Evolutionary conservation across 2,888 invertebrate genomes (phyloP), one percentile per base, ranked within the genome.

Genomic region (Lottia scabra): DNA sequence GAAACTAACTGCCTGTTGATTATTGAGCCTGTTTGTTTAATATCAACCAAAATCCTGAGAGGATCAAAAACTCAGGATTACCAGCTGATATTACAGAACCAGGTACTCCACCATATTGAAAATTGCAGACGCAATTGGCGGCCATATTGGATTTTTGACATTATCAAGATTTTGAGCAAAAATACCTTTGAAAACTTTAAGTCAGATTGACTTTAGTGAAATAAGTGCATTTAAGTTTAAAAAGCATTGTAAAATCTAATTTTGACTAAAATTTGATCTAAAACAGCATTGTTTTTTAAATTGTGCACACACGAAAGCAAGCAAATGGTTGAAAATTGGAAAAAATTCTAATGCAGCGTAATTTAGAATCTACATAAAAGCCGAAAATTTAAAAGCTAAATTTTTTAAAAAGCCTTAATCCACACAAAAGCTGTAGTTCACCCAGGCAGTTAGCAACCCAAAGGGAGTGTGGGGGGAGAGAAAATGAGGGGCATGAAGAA

Each of bases 1-100:
- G 13, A 48, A 43, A n/a, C 30, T 56, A 68, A 74, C 67, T 68
- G 63, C 38, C 43, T 64, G 69, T 46, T 75, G 70, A 68, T 46
- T 23, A 70, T 63, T 16, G 68, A 72, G 75, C 72, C 79, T 76
- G 80, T 79, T 82, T 80, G 77, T 76, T 73, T 74, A 81, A 89
- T 88, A 89, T 81, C 88, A 86, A 84, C 81, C 76, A 81, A 85
- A 75, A 85, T 82, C 84, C 88, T 84, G 88, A 87, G 87, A 74
- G 44, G 12, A 19, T 45, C 23, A 63, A 38, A 46, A 68, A 67
- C 89, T 90, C 90, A 90, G 88, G 96, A 96, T 97, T 97, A 97
- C 96, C 96, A 96, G 96, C 96, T 97, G 97, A 97, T 97, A 97
- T 97, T 97, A 95, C 93, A 78, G 74, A 68, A 66, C 66, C 64